Base-by-base conservation (phyloP, 30 jellyfish, hydroid and myxozoan genomes). In the Pelagia noctiluca region DNA sequence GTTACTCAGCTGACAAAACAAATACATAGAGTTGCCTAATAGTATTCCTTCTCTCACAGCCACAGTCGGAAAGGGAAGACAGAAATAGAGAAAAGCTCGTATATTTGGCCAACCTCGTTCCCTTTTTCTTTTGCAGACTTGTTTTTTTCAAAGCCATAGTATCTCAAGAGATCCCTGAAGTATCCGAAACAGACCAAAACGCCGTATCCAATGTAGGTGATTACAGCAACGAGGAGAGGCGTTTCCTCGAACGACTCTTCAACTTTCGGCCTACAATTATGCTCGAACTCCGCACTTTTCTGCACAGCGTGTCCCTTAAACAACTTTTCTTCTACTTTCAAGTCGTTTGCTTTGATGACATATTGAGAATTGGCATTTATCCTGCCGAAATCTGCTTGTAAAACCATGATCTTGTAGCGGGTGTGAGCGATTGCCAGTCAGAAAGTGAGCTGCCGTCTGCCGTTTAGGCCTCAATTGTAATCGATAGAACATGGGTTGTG, bases 161-260 rank as follows among this genome's bases (percentile, higher is more conserved):
- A 69, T 63, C 98, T 63, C 19, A 93, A 64, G 76, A 93, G 77
- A 60, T 93, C 98, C 66, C 98, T 76, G 38, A 93, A 37, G 65
- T 93, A 87, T 10, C 97, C 98, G 71, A 93, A 93, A 22, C 79
- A 83, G 33, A 93, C 98, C 63, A 93, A 72, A 35, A 93, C 83
- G 30, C 98, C 98, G 83, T 93, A 93, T 35, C 96, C 97, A 50
- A 93, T 93, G 87, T 93, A 93, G 4, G 98, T 93, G 42, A 93
- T 87, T 1, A 93, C 97, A 26, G 98, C 98, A 35, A 93, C 97
- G 34, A 93, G 57, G 21, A 93, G 82, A 30, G 98, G 98, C 48
- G 98, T 93, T 71, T 93, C 98, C 88, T 93, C 98, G 61, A 86
- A 86, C 2, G 65, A 29, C 36, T 85, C 93, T 74, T 71, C 83